phyloP scores from a whole-genome alignment of 2,888 invertebrate species.

The Incurvaria masculella region DNA sequence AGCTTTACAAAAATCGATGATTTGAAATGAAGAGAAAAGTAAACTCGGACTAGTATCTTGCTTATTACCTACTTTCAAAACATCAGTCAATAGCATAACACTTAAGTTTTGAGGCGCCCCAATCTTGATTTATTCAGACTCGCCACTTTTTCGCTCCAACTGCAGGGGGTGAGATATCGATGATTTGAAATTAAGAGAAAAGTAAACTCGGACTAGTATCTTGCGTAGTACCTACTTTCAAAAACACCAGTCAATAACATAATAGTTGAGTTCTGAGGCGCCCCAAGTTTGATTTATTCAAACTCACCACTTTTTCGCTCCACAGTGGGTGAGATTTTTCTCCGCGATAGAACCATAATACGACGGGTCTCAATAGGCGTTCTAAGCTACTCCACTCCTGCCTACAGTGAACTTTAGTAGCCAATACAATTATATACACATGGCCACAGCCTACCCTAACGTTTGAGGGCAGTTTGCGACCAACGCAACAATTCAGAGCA shows the following conservation, averaged over 20 bases:
- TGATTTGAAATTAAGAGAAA: too few relatives aligned
- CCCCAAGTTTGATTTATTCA: not conserved
- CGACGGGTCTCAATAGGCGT: not conserved
- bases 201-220: too few relatives aligned
- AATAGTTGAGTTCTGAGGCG: not conserved
- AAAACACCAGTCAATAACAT: too few relatives aligned
- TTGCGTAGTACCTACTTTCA: too few relatives aligned
- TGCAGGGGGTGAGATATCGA: not conserved
- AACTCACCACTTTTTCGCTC: not conserved
- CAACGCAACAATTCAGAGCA: too few relatives aligned
- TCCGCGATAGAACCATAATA: not conserved
- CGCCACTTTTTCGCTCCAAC: not conserved
- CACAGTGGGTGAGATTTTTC: not conserved
- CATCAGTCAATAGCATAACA: not conserved
- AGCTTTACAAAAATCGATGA: too few relatives aligned
- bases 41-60: too few relatives aligned
- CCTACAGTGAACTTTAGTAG: not conserved
- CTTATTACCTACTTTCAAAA: too few relatives aligned
- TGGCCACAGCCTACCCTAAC: too few relatives aligned
- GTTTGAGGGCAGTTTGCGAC: too few relatives aligned
- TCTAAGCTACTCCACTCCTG: not conserved
- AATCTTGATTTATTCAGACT: not conserved
- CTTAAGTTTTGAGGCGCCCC: not conserved
- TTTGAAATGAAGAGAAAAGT: too few relatives aligned
- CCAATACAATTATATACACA: too few relatives aligned